Base-by-base conservation (phyloP, 2,888 invertebrate genomes). In the Unio delphinus region DNA sequence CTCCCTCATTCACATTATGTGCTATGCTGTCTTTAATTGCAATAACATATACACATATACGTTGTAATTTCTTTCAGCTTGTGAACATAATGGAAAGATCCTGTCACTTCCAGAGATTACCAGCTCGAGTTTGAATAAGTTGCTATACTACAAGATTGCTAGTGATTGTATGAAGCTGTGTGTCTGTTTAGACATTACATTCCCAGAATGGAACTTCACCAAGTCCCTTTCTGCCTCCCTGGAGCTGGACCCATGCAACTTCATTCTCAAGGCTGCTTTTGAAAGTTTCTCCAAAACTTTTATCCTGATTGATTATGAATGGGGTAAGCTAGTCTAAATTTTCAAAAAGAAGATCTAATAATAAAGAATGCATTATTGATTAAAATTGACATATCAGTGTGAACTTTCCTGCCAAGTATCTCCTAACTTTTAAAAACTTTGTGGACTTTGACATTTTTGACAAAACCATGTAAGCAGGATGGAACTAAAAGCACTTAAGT, bases 231-330 rank as follows among this genome's bases (percentile, higher is more conserved):
- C 63, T 3, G 72, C 72, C 26, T 74, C 62, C 55, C 57, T 77
- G n/a, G 56, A 68, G 28, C 57, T 77, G 1, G 75, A 73, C 57
- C 64, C 73, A 1, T 77, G 77, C 60, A 72, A 70, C 28, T 77
- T 72, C 57, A 59, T 56, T 18, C 55, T 77, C 18, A 61, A 61
- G 26, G 63, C 70, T 15, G 63, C 65, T 20, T 75, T 77, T 17
- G 75, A 75, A 55, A 65, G 58, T 20, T 67, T 61, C 34, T 68
- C 65, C 26, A 30, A 67, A 20, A 64, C 55, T 11, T 67, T 65
- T 7, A 64, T 65, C 15, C 62, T 77, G 17, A 65, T 77, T 7
- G 57, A 61, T 1, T 75, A 77, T 30, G 55, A 70, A 26, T 77
- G 77, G 77, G 77, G 77, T 73, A 65, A 69, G 55, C 55, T 15